Evolutionary conservation across 2,888 invertebrate genomes (phyloP).

Genomic region (Cosmia pyralina): DNA sequence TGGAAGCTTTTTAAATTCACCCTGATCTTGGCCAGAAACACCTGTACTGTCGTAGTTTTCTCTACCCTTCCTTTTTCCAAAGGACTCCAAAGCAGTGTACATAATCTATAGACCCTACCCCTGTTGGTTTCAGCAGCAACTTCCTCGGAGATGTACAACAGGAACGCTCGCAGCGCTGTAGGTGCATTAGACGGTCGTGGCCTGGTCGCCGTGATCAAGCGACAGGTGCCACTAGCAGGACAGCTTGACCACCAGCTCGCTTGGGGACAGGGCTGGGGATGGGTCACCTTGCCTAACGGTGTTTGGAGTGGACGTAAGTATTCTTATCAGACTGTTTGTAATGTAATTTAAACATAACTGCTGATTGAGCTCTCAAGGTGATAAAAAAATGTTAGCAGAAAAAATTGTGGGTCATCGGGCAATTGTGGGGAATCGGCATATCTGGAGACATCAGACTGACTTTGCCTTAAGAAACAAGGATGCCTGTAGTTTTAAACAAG

Average conservation of each 20-base stretch:
- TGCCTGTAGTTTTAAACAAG: not conserved
- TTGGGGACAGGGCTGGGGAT: conserved; percentile 95
- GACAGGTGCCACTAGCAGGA: conserved; percentile 87
- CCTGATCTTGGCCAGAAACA: not conserved
- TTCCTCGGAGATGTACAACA: conserved; percentile 82
- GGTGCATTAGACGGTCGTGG: conserved; percentile 86
- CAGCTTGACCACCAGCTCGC: conserved; percentile 90
- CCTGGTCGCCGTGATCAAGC: conserved; percentile 87
- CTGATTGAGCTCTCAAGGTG: not conserved
- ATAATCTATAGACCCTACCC: conserved; percentile 29
- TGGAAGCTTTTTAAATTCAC: not conserved
- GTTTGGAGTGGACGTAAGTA: conserved; percentile 92
- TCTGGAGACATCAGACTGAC: not conserved
- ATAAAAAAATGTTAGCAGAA: not conserved
- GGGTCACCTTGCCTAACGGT: conserved; percentile 92
- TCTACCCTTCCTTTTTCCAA: not conserved
- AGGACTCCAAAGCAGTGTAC: not conserved
- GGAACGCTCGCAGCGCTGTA: conserved; percentile 76
- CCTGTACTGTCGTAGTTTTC: not conserved
- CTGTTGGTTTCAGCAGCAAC: conserved; percentile 78
- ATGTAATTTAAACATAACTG: not conserved
- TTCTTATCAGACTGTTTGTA: not conserved
- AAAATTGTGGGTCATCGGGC: not conserved
- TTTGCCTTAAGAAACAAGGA: no score
- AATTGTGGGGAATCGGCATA: not conserved